Percentiles rank a stretch among this genome's conserved stretches.
Conservation (phyloP, 2,888 invertebrate species). For the Conomelus anceps region DNA sequence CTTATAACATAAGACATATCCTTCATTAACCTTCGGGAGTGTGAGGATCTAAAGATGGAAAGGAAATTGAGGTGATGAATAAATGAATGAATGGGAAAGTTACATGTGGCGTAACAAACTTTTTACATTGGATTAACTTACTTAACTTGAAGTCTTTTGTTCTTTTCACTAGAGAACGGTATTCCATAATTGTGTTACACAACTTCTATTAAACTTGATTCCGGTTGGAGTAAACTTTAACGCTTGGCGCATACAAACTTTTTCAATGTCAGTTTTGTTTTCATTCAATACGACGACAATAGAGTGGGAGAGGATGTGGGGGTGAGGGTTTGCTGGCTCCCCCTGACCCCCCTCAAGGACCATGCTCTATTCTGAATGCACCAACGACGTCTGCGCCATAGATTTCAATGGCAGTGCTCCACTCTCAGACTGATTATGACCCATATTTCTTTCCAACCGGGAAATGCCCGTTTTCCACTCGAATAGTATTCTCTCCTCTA, state of each 20-base stretch:
- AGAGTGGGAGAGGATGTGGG: not conserved
- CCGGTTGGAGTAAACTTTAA: not conserved
- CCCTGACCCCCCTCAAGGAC: not conserved
- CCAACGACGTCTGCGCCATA: not conserved
- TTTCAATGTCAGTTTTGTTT: not conserved
- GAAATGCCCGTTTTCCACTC: not conserved
- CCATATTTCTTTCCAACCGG: not conserved
- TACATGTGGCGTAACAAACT: not conserved
- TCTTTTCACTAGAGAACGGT: not conserved
- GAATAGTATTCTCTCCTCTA: constrained; percentile 2
- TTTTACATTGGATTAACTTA: not conserved
- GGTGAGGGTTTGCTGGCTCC: not conserved
- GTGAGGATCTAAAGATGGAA: not conserved
- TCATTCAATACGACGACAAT: not conserved
- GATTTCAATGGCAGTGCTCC: not conserved
- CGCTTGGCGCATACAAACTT: not conserved
- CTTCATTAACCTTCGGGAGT: too few species aligned
- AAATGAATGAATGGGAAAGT: not conserved
- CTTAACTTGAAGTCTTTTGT: not conserved
- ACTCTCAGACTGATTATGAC: not conserved
- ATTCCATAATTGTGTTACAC: not conserved
- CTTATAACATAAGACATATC: too few species aligned
- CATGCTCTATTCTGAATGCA: not conserved
- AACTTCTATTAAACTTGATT: not conserved
- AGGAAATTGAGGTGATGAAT: not conserved